Conservation (phyloP, 2,888 invertebrate species). For the Patella caerulea region DNA sequence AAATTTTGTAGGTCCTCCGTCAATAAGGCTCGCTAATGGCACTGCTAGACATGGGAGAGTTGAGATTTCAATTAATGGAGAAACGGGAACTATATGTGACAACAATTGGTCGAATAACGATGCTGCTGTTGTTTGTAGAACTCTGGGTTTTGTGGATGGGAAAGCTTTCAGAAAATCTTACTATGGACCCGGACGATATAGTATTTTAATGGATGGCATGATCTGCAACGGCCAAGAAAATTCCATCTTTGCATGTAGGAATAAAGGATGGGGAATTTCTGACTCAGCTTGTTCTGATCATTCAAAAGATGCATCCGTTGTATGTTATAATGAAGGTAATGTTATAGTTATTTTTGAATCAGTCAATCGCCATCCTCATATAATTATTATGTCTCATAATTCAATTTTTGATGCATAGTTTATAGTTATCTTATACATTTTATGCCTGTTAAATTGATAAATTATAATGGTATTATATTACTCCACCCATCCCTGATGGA, state of each 20-base stretch:
- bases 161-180: conserved; percentile 39
- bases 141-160: conserved; percentile 53
- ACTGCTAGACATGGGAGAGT: conserved; percentile 53
- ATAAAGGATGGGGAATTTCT: conserved; percentile 46
- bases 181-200: conserved; percentile 48
- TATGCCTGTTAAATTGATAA: no score
- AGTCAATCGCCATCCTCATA: no score
- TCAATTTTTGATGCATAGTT: no score
- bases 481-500: no score
- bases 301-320: conserved; percentile 53
- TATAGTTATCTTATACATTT: no score
- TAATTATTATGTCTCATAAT: no score
- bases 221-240: conserved; percentile 51
- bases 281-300: conserved; percentile 42
- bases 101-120: conserved; percentile 53
- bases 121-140: conserved; percentile 54
- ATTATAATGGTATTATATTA: no score
- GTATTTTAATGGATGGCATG: conserved; percentile 51
- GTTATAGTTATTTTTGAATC: no score
- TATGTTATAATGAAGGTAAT: conserved; percentile 52
- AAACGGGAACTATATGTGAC: conserved; percentile 58
- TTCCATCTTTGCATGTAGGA: conserved; percentile 49
- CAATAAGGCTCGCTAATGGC: conserved; percentile 43
- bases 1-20: conserved; percentile 35
- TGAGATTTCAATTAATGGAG: conserved; percentile 50